phyloP scores from a whole-genome alignment of 2,113 vertebrate species.

The Leptobrachium leishanense region DNA sequence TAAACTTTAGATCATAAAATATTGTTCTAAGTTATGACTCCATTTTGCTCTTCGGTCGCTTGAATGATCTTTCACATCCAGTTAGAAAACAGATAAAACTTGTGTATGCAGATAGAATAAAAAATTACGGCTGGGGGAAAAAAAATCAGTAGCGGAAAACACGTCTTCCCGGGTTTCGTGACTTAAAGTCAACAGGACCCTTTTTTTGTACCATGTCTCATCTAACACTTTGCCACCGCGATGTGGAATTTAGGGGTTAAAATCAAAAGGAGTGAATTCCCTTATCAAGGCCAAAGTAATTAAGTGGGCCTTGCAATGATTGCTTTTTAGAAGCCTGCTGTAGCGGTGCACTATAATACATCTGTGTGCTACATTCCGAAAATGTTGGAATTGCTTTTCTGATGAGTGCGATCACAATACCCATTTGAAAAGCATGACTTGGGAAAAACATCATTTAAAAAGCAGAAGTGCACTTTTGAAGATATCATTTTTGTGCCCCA shows the following conservation, averaged over 20 bases:
- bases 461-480: neutral
- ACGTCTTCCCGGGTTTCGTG: too few relatives aligned
- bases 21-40: neutral
- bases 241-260: too few relatives aligned
- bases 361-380: neutral
- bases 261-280: neutral
- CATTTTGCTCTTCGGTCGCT: neutral
- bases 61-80: neutral
- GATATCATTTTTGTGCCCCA: neutral
- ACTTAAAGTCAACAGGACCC: too few relatives aligned
- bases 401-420: neutral
- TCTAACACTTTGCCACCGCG: too few relatives aligned
- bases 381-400: neutral
- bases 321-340: neutral
- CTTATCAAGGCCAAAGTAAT: neutral
- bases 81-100: neutral
- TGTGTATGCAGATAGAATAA: neutral
- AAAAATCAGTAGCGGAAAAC: too few relatives aligned
- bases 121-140: neutral
- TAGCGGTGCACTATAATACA: neutral
- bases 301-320: neutral
- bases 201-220: too few relatives aligned
- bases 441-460: neutral
- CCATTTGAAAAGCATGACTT: neutral
- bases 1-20: neutral